Base-by-base conservation (phyloP, 2,797 vertebrate species). In the Periparus ater region DNA sequence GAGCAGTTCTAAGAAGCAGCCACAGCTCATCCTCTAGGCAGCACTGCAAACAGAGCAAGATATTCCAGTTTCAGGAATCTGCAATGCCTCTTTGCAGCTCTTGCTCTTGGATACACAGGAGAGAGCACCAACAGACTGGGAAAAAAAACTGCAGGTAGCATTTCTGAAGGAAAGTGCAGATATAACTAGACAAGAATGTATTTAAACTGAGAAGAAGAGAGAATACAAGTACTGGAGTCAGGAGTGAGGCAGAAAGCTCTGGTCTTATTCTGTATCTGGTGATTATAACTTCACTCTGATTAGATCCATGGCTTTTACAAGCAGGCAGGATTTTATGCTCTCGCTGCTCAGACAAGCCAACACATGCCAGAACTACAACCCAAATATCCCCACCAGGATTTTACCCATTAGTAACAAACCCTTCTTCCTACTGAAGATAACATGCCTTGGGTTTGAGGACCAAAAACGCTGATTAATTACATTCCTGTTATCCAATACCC, bases 21-120 rank as follows among this genome's bases (percentile, higher is more conserved):
- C 85, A 30, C 66, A 89, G 84, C 53, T 96, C 81, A 82, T 91
- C 68, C 86, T 89, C 72, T 17, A 93, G 88, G 83, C 88, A 92
- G 84, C 81, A 61, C 25, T 83, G 84, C 88, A 74, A 77, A 89
- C 65, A 65, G 72, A 93, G 91, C 93, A 81, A 94, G 91, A 89
- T 84, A 93, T 89, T 96, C 94, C 92, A 89, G 89, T 80, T 95
- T 29, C 4, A 66, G 60, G 36, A 68, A 83, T 88, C 50, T 5
- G 12, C 80, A 95, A 88, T 34, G 63, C 36, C 38, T 74, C 25
- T 61, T 7, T 91, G 85, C 89, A 85, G 73, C 40, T 66, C 72
- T 3, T 60, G 65, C 20, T 77, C 54, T 55, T 27, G 76, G 47
- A 58, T 17, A 26, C 6, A 44, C 11, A 57, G n/a, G 11, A 85